These are phyloP conservation scores for Gallinago media DNA, from an alignment of 2,113 vertebrate genomes.

Conservation along the genomic window DNA sequence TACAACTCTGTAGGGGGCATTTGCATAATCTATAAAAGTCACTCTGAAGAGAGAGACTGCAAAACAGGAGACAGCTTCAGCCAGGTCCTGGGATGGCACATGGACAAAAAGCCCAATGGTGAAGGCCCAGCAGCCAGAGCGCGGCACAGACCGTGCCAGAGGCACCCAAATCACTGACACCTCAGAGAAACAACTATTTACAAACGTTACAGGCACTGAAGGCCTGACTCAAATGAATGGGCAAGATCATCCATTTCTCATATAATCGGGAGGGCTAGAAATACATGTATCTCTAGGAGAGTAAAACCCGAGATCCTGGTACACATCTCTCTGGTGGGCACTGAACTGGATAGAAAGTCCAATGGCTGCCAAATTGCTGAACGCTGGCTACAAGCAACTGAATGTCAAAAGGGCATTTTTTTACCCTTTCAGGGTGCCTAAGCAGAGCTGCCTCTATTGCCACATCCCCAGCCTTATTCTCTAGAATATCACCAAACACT, in stretches of 20 bases:
- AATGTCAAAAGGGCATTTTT: neutral
- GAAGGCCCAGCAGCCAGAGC: neutral
- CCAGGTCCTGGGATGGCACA: accelerated
- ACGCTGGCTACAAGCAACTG: neutral
- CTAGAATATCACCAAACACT: neutral
- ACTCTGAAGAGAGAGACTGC: neutral
- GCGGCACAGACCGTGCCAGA: neutral
- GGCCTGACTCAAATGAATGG: neutral
- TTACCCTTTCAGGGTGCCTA: neutral
- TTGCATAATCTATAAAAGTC: neutral
- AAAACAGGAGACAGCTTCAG: neutral
- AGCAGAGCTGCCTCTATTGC: neutral
- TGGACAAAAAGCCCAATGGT: neutral
- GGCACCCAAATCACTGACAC: neutral
- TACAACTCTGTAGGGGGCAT: accelerated
- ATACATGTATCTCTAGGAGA: neutral
- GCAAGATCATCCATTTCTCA: neutral
- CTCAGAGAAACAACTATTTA: neutral
- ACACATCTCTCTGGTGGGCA: neutral
- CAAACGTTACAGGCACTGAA: neutral
- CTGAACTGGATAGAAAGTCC: neutral
- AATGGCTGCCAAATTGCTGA: neutral
- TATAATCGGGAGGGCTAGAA: neutral
- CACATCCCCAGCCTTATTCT: neutral
- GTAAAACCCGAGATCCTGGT: neutral